A percentile compares a stretch with the other conserved stretches of the same genome.
phyloP scores from a whole-genome alignment of 2,888 invertebrate genomes.

The Hypsopygia costalis region DNA sequence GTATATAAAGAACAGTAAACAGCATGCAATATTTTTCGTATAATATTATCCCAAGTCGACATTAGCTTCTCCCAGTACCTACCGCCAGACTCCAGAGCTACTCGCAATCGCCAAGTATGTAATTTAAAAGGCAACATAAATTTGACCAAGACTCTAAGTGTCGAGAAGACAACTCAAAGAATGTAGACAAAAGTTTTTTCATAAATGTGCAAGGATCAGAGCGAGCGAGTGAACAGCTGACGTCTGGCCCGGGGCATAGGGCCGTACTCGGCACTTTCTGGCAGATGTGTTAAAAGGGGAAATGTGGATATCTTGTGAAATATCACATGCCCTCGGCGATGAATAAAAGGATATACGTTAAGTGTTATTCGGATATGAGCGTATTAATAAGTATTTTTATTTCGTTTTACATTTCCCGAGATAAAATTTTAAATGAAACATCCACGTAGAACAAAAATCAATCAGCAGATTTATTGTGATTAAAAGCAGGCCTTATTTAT shows the following conservation, averaged over 20 bases:
- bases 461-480: neutral
- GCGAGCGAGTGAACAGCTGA: constrained; percentile 63
- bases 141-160: constrained; percentile 30
- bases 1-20: no score
- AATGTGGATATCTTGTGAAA: constrained; percentile 61
- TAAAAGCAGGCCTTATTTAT: neutral
- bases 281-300: constrained; percentile 72
- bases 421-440: neutral
- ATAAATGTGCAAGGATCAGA: constrained; percentile 67
- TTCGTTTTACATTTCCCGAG: neutral
- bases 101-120: constrained; percentile 14
- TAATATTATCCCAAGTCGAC: constrained; percentile 2
- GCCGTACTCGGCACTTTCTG: constrained; percentile 56
- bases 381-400: neutral
- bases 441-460: neutral
- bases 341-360: constrained; percentile 39
- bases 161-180: constrained; percentile 61
- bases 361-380: constrained; percentile 13
- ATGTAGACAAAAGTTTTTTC: constrained; percentile 72
- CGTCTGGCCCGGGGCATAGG: constrained; percentile 60
- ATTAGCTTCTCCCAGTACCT: no score
- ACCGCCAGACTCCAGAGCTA: constrained; percentile 11
- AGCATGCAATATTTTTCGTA: no score
- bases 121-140: constrained; percentile 37
- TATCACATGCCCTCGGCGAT: constrained; percentile 57